Base-by-base conservation (phyloP, 1,140 invertebrate genomes). In the Drosophila parvula region DNA sequence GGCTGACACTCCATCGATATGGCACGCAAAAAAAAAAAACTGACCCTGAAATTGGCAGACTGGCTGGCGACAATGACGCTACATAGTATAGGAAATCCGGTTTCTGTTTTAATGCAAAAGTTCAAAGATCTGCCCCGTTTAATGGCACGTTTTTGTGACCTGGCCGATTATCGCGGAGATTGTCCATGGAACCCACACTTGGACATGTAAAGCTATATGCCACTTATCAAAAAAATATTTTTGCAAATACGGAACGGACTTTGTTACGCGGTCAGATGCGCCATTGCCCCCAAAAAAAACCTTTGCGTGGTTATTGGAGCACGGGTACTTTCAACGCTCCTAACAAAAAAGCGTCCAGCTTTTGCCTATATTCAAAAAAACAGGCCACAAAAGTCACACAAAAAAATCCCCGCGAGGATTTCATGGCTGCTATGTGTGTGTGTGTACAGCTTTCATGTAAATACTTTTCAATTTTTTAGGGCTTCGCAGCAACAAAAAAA, bases 231-330 rank as follows among this genome's bases (percentile, higher is more conserved):
- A 77, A 69, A 64, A 78, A 80, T 80, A 68, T 73, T 62, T 69
- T 60, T 65, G 34, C 59, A 68, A 77, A 73, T 56, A 57, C 65
- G 28, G 45, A 51, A 34, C 16, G 48, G 65, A 67, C 59, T 79
- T 62, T 79, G 76, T 69, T 81, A 75, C 32, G 78, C 68, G 57
- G 63, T 62, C 65, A 64, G 78, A 59, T 70, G 51, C 73, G 38
- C 65, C 81, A 56, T 81, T 71, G 1, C 27, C 44, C 62, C 30
- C 28, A 32, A 28, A 64, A 32, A 28, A 64, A 73, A 58, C 62
- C 81, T 86, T 88, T 88, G 56, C 48, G 34, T 48, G 68, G 78
- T 86, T 88, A 86, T 88, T 83, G 73, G 79, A 88, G 79, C 83
- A 67, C 67, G 60, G 77, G 56, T 62, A 64, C 76, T 64, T 65